Conservation (phyloP, 2,797 vertebrate genomes). For the Pristis pectinata region DNA sequence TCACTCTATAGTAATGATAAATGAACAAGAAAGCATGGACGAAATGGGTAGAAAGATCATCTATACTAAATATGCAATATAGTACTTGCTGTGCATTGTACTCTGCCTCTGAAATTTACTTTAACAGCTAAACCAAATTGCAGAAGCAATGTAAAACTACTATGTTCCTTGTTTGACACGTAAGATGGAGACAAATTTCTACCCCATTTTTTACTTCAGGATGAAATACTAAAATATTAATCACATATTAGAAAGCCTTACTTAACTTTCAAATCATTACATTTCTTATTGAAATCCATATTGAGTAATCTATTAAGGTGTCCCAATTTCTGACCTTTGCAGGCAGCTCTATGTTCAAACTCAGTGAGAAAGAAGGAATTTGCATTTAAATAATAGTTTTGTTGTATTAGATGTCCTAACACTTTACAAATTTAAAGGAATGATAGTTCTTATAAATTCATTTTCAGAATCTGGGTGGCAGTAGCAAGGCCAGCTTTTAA, state of each 20-base stretch:
- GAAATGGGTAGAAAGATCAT: neutral
- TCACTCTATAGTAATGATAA: neutral
- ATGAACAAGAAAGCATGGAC: too few relatives aligned
- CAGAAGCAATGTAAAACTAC: too few relatives aligned
- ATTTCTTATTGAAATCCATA: neutral
- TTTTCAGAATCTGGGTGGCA: too few relatives aligned
- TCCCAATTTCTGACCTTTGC: neutral
- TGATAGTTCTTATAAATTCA: too few relatives aligned
- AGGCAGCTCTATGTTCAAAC: neutral
- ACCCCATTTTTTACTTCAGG: neutral
- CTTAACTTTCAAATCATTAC: neutral
- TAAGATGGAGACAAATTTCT: too few relatives aligned
- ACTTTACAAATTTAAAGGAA: neutral
- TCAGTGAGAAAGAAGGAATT: neutral
- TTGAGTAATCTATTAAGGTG: neutral
- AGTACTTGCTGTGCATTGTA: too few relatives aligned
- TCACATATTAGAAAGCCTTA: neutral
- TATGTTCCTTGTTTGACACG: too few relatives aligned
- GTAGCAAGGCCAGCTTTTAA: too few relatives aligned
- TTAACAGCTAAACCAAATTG: too few relatives aligned
- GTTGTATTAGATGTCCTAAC: neutral
- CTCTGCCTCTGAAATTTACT: too few relatives aligned
- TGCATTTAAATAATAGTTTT: neutral
- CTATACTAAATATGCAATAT: too few relatives aligned
- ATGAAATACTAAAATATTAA: neutral